Conservation (phyloP, 2,113 vertebrate genomes). For the Bombycilla garrulus region DNA sequence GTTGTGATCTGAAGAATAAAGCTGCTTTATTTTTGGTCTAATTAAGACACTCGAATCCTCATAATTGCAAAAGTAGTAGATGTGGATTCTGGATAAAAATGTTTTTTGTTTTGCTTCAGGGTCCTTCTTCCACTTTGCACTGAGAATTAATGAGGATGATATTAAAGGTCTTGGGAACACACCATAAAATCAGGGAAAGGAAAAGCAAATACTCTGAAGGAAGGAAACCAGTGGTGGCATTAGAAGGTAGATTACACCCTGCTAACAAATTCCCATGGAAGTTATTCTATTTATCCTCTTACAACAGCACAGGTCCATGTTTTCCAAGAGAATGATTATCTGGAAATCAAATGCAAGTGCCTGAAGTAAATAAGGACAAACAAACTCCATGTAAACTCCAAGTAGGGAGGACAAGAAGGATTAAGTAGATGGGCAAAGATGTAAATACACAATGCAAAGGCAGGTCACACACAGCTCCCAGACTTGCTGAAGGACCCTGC, state of each 20-base stretch:
- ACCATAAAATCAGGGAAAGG: not conserved
- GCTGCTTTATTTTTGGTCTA: not conserved
- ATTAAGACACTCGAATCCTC: constrained; percentile 10
- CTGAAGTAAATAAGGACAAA: constrained; percentile 21
- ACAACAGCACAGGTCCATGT: not conserved
- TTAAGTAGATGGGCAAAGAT: not conserved
- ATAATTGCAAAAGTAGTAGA: not conserved
- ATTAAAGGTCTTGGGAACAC: not conserved
- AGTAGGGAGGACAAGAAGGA: not conserved
- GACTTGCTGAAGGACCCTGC: not conserved
- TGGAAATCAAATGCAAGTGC: constrained; percentile 16
- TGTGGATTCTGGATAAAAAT: not conserved
- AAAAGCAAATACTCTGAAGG: not conserved
- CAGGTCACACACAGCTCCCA: not conserved
- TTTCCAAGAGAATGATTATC: constrained; percentile 32
- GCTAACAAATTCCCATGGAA: constrained; percentile 6
- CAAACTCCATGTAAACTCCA: not conserved
- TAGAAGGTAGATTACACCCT: constrained; percentile 17
- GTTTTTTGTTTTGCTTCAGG: not conserved
- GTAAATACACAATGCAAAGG: not conserved
- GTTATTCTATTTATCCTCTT: constrained; percentile 1
- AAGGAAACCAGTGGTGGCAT: not conserved
- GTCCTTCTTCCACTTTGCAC: not conserved
- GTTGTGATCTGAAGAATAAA: not conserved
- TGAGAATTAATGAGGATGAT: not conserved